Conservation (phyloP, 2,888 invertebrate species). For the Mylabris sibirica region DNA sequence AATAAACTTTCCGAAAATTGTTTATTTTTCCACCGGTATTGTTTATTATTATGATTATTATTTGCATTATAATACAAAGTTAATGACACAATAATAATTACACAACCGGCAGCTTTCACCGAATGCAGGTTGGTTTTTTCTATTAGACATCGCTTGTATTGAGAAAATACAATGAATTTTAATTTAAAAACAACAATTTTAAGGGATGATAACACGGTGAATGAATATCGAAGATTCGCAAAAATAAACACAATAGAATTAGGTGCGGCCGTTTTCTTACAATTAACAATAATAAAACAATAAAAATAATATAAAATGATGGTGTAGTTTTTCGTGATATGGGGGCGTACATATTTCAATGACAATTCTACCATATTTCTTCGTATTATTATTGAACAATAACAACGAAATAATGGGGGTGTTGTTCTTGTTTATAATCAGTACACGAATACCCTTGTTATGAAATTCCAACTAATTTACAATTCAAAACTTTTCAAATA, state of each 20-base stretch:
- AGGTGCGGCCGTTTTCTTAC: conserved; percentile 40
- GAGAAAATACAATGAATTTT: conserved; percentile 12
- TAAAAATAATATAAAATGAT: conserved; percentile 36
- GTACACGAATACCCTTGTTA: not conserved
- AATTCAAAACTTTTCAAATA: not conserved
- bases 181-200: not conserved
- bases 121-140: conserved; percentile 33
- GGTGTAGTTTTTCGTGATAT: conserved; percentile 44
- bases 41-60: not conserved
- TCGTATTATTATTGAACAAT: conserved; percentile 13
- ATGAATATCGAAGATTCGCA: conserved; percentile 2
- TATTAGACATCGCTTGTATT: conserved; percentile 24
- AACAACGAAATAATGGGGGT: conserved; percentile 1
- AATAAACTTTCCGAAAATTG: conserved; percentile 21
- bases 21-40: not conserved
- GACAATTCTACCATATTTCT: conserved; percentile 40
- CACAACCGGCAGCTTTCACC: conserved; percentile 40
- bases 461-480: not conserved
- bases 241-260: conserved; percentile 41
- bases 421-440: not conserved
- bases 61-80: conserved; percentile 9
- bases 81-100: conserved; percentile 37
- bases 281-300: conserved; percentile 10
- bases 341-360: conserved; percentile 43
- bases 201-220: no score